Percentiles rank a stretch among this genome's conserved stretches.
Evolutionary conservation across 53 echinoderm and acorn worm genomes (phyloP).

Genomic region (Temnopleurus reevesii): DNA sequence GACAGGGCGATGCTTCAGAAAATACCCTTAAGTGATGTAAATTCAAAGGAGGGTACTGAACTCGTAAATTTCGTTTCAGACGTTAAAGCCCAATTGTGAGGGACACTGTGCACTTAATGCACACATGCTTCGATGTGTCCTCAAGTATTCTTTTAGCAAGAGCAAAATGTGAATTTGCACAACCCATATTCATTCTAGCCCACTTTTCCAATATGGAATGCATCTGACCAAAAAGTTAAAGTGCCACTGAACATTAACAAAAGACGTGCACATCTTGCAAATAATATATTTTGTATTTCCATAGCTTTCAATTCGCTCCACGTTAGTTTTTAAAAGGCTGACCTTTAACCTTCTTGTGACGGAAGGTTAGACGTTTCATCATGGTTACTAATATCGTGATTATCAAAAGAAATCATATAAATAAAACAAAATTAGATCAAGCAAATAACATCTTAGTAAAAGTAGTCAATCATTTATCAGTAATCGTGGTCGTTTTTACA

Average conservation of each 20-base stretch:
- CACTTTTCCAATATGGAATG: neutral
- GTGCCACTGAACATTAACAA: neutral
- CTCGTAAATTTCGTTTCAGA: neutral
- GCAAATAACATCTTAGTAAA: no score
- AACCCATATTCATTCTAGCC: neutral
- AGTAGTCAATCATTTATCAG: no score
- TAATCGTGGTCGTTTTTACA: no score
- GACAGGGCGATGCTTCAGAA: neutral
- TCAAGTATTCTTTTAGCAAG: neutral
- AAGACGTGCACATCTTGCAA: neutral
- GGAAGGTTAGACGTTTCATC: no score
- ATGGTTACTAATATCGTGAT: no score
- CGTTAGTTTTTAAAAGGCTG: neutral
- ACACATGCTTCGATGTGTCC: neutral
- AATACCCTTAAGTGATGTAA: neutral
- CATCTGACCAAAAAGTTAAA: neutral
- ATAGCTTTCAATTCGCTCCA: neutral
- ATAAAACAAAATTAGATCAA: no score
- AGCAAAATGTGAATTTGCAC: neutral
- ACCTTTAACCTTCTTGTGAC: no score
- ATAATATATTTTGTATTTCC: neutral
- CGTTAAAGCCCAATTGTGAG: neutral
- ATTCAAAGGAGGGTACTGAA: neutral
- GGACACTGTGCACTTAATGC: no score
- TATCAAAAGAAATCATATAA: no score